phyloP scores from a whole-genome alignment of 2,888 invertebrate genomes.

The Eurytoma adleriae region DNA sequence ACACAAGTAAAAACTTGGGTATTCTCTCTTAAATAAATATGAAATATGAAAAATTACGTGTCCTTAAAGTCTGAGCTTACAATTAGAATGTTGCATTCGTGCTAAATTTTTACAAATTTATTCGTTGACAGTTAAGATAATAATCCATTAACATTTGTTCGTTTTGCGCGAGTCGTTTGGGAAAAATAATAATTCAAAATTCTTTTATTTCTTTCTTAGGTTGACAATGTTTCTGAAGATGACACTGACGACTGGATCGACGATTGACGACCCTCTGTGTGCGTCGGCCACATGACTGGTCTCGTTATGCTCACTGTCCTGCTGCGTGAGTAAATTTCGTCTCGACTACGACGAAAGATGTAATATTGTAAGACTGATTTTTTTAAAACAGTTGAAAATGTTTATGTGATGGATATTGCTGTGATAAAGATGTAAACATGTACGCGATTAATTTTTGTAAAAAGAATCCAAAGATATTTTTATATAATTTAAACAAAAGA shows the following conservation, averaged over 20 bases:
- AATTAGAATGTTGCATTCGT: too few relatives aligned
- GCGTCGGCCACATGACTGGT: slow-evolving; percentile 24
- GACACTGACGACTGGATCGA: not conserved
- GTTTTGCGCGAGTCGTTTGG: not conserved
- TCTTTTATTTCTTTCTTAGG: slow-evolving; percentile 47
- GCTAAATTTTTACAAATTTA: slow-evolving; percentile 25
- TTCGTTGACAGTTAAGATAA: slow-evolving; percentile 32
- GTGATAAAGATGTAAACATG: slow-evolving; percentile 4
- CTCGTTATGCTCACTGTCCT: slow-evolving; percentile 4
- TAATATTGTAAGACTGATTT: slow-evolving; percentile 17
- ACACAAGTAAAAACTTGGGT: slow-evolving; percentile 21
- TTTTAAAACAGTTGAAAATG: slow-evolving; percentile 8
- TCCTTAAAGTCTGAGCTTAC: slow-evolving; percentile 48
- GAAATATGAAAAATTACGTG: slow-evolving; percentile 18
- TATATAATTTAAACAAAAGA: not conserved
- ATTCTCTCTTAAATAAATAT: not conserved
- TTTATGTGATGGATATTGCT: not conserved
- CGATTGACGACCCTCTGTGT: slow-evolving; percentile 5
- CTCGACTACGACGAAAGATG: slow-evolving; percentile 15
- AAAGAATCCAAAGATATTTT: not conserved
- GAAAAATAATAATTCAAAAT: slow-evolving; percentile 16
- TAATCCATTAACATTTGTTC: slow-evolving; percentile 32
- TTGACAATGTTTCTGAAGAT: slow-evolving; percentile 33
- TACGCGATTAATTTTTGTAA: not conserved
- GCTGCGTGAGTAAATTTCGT: not conserved